Base-by-base conservation (phyloP, 2,888 invertebrate genomes). In the Acronicta leporina region DNA sequence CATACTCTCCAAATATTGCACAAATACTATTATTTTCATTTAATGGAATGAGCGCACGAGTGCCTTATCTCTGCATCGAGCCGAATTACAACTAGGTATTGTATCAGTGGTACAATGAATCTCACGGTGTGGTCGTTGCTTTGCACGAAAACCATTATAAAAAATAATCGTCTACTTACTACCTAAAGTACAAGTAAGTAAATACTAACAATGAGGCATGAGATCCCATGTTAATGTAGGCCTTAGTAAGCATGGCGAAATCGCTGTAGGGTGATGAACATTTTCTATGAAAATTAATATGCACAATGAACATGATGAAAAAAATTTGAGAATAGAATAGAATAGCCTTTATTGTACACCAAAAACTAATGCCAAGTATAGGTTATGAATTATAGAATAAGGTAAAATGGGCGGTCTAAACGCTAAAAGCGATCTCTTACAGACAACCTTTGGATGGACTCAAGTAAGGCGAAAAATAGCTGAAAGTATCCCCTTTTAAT, bases 51-150 rank as follows among this genome's bases (percentile, higher is more conserved):
- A 20, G 60, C 76, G 78, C 76, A 69, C 68, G 73, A 77, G 51
- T 65, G 64, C 30, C 25, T 43, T 80, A 77, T 79, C 79, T 68
- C 48, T 49, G 30, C 42, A 80, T 80, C 79, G 69, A 66, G 27
- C 63, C 46, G 60, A 66, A 80, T 75, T 58, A 59, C 53, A 45
- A 44, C 73, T 60, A n/a, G n/a, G n/a, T n/a, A 77, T 79, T 79
- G 77, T 79, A 58, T 52, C 15, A 53, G 9, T 5, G 3, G 60
- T 30, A 69, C 73, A 73, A 71, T 77, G 55, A 40, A 20, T 75
- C 80, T 63, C 76, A 75, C 65, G 67, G 16, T 51, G 30, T 20
- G 15, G 35, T 40, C 56, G 55, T 62, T 57, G 52, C 40, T 57
- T 73, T 58, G 53, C 55, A 69, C 25, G 42, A 58, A 59, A 59